Percentiles rank a stretch among this genome's conserved stretches.
These are phyloP conservation scores for Opisthograptis luteolata DNA, from an alignment of 2,888 invertebrate genomes.

Conservation along the genomic window DNA sequence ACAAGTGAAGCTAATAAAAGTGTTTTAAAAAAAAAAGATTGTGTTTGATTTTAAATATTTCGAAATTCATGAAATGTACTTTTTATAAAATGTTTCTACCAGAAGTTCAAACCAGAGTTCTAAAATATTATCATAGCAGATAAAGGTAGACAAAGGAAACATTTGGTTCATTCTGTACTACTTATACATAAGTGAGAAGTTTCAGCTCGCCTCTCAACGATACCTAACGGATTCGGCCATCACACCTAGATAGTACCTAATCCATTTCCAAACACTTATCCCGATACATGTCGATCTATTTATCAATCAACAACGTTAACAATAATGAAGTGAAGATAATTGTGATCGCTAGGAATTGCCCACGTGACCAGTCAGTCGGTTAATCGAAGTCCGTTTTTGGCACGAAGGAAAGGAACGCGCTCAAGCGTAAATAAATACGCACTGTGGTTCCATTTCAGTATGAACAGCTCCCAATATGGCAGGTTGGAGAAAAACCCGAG, in stretches of 20 bases:
- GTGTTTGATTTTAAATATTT: too few relatives aligned
- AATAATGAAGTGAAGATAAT: slow-evolving; percentile 23
- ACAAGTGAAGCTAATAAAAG: too few relatives aligned
- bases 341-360: slow-evolving; percentile 18
- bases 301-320: slow-evolving; percentile 22
- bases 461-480: slow-evolving; percentile 5
- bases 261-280: slow-evolving; percentile 24
- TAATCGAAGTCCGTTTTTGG: slow-evolving; percentile 23
- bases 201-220: neutral
- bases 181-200: too few relatives aligned
- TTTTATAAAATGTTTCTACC: too few relatives aligned
- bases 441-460: slow-evolving; percentile 9
- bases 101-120: too few relatives aligned
- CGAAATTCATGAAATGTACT: too few relatives aligned
- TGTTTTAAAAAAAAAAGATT: too few relatives aligned
- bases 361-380: slow-evolving; percentile 15
- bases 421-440: slow-evolving; percentile 13
- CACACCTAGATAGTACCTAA: slow-evolving; percentile 22
- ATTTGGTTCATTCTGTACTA: too few relatives aligned
- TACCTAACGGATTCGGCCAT: slow-evolving; percentile 1
- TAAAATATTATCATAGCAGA: too few relatives aligned
- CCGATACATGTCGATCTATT: slow-evolving; percentile 17
- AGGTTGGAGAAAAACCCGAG: slow-evolving; percentile 5
- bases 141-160: too few relatives aligned
- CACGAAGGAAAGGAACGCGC: slow-evolving; percentile 6